Conservation (phyloP, 2,113 vertebrate genomes). For the Coracopsis vasa region DNA sequence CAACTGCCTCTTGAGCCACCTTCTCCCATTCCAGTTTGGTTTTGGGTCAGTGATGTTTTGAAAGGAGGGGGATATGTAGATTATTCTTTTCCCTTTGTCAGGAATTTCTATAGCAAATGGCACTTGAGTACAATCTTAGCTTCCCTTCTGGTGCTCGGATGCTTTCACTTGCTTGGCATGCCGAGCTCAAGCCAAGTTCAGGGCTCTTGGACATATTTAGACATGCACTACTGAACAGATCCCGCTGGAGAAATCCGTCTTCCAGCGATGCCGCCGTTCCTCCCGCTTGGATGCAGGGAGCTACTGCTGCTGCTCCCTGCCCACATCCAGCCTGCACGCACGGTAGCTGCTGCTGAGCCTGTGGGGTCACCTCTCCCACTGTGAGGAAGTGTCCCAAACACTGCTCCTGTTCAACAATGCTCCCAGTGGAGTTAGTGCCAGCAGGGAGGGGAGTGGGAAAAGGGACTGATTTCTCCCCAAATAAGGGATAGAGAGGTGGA, state of each 20-base stretch:
- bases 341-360: background rate
- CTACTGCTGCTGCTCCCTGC: background rate
- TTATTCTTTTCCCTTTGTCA: background rate
- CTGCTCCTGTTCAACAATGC: background rate
- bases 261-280: background rate
- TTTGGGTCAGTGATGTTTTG: background rate
- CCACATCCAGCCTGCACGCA: background rate
- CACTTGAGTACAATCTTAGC: background rate
- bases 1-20: background rate
- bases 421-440: background rate
- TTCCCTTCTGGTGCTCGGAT: slow-evolving; percentile 12
- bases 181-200: slow-evolving; percentile 3
- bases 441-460: background rate
- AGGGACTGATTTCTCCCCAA: background rate
- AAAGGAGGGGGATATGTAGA: fast-evolving
- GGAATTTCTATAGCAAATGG: slow-evolving; percentile 5
- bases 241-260: slow-evolving; percentile 16
- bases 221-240: slow-evolving; percentile 33
- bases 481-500: background rate
- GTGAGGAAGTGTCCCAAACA: fast-evolving
- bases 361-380: background rate
- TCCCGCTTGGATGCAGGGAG: background rate
- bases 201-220: slow-evolving; percentile 63
- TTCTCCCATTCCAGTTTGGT: background rate
- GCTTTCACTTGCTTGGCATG: slow-evolving; percentile 58